phyloP scores from a whole-genome alignment of 64 coral and sea anemone species.

The Porites australiensis region DNA sequence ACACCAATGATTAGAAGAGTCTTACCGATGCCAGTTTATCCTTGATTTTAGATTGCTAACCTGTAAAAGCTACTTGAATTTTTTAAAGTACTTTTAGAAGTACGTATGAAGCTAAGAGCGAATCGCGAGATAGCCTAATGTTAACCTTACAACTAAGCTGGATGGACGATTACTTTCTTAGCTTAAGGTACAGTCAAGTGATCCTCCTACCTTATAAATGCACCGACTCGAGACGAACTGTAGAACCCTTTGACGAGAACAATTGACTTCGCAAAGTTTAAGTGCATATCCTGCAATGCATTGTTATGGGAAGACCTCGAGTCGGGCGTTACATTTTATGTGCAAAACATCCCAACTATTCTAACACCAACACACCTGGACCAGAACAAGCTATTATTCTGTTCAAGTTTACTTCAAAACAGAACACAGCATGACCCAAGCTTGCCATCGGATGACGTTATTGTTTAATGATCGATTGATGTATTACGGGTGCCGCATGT shows the following conservation, averaged over 20 bases:
- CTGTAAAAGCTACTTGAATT: too few relatives aligned
- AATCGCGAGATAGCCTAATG: too few relatives aligned
- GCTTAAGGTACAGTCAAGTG: too few relatives aligned
- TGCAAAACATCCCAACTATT: not conserved
- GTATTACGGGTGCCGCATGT: constrained; percentile 8
- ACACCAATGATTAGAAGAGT: too few relatives aligned
- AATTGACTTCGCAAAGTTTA: not conserved
- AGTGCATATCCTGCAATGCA: not conserved
- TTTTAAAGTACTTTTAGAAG: too few relatives aligned
- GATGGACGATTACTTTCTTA: too few relatives aligned
- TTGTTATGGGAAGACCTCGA: not conserved
- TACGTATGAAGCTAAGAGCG: too few relatives aligned
- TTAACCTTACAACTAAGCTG: not conserved
- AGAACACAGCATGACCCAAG: constrained; percentile 19
- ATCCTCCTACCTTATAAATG: not conserved
- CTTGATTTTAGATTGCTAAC: too few relatives aligned
- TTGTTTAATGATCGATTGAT: constrained; percentile 58
- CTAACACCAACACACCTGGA: constrained; percentile 27
- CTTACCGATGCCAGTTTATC: too few relatives aligned
- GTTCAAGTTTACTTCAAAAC: not conserved
- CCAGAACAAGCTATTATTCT: not conserved
- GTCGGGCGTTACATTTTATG: not conserved
- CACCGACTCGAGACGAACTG: not conserved
- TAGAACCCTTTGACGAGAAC: not conserved
- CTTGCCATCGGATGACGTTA: not conserved